These are phyloP conservation scores for Halesus radiatus DNA, from an alignment of 1,140 invertebrate species.

Conservation along the genomic window DNA sequence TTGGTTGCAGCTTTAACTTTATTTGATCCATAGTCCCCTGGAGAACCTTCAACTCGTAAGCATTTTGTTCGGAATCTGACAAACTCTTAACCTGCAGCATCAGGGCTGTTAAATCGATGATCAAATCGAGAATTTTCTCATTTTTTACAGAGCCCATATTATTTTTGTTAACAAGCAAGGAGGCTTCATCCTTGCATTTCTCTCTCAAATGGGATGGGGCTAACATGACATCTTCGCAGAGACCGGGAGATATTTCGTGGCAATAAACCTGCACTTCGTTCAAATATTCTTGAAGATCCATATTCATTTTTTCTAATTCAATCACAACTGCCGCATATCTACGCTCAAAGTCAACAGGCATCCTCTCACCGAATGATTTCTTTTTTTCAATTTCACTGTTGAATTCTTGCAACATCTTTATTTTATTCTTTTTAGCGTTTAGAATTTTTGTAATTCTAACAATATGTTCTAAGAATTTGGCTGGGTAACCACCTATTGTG, in stretches of 20 bases:
- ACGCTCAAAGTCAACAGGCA: constrained; percentile 89
- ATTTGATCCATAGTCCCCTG: constrained; percentile 94
- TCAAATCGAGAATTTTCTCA: constrained; percentile 79
- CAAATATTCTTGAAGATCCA: constrained; percentile 87
- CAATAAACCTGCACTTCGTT: constrained; percentile 88
- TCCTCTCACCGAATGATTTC: constrained; percentile 81
- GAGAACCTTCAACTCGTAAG: constrained; percentile 92
- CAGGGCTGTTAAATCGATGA: constrained; percentile 90
- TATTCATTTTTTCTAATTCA: constrained; percentile 93
- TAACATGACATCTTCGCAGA: constrained; percentile 88
- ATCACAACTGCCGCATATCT: constrained; percentile 91
- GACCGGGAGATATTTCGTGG: constrained; percentile 89
- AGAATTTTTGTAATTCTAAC: constrained; percentile 91
- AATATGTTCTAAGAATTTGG: constrained; percentile 88
- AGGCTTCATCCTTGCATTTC: constrained; percentile 88
- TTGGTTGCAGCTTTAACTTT: constrained; percentile 81
- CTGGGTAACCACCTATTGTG: constrained; percentile 85
- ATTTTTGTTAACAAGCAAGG: constrained; percentile 84
- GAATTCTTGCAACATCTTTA: constrained; percentile 87
- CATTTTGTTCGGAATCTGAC: constrained; percentile 90
- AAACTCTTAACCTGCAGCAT: constrained; percentile 95
- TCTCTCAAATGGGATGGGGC: constrained; percentile 89
- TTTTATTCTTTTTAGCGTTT: constrained; percentile 85
- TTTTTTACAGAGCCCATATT: constrained; percentile 75
- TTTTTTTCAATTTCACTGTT: constrained; percentile 92